Evolutionary conservation across 1,140 invertebrate species (phyloP), one percentile per base, ranked within the genome.

Genomic region (Heliconius congener): DNA sequence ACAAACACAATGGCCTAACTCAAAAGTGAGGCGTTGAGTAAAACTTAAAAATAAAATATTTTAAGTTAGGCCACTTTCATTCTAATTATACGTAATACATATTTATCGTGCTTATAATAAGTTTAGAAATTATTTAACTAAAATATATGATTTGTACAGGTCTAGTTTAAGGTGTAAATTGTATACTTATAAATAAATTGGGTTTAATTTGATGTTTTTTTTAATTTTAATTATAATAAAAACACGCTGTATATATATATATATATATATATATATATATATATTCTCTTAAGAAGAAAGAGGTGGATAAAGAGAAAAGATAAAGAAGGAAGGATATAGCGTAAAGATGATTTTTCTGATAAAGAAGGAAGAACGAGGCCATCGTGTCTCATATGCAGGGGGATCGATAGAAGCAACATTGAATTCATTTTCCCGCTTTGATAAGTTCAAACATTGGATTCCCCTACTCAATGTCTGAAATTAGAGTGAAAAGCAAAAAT

Each of bases 111-210:
- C 27, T 30, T 30, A 66, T 66, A 66, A 66, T 30, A 66, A 30
- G 27, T 30, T 30, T 66, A 66, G 60, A 16, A 27, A 66, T 66
- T 66, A 66, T 66, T 66, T 66, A 66, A 30, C 23, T 66, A 30
- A 30, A 57, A 66, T 66, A 66, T 13, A 27, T 27, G 11, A 66
- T 6, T 66, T 66, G 60, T 66, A 66, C 60, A 66, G 60, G 60
- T 66, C 11, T 66, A 66, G 27, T 27, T 66, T 66, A 66, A 66
- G 60, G 60, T 66, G 60, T 66, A 66, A 66, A 66, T 66, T 66
- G 60, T 66, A 66, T 66, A 66, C 60, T 66, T 66, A 66, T 66
- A 66, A 66, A 66, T 66, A 66, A 66, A 66, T 66, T 66, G 60
- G 60, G 60, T 66, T 66, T 30, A 66, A 66, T 66, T 66, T 66